These are phyloP conservation scores for Aegithalos caudatus DNA, from an alignment of 2,113 vertebrate species.

Conservation along the genomic window DNA sequence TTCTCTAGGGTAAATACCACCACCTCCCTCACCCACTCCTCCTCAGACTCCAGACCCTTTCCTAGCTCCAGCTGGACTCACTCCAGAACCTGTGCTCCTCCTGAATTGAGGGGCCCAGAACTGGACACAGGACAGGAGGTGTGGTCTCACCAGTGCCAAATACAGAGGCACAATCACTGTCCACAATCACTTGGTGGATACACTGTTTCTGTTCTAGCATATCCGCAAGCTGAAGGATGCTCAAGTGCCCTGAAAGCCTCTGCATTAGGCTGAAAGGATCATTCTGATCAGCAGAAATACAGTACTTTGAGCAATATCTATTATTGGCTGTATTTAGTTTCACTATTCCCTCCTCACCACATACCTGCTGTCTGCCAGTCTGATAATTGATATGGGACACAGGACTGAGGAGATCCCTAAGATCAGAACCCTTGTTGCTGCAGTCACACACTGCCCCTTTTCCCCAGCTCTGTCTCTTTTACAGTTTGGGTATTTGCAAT, in stretches of 20 bases:
- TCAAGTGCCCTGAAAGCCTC: not conserved
- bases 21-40: not conserved
- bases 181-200: not conserved
- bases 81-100: not conserved
- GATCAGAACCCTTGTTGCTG: not conserved
- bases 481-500: not conserved
- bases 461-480: not conserved
- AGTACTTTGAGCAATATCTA: not conserved
- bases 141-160: not conserved
- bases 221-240: not conserved
- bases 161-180: not conserved
- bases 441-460: not conserved
- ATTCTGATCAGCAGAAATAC: not conserved
- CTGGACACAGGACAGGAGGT: not conserved
- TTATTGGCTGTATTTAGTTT: not conserved
- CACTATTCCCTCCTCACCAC: not conserved
- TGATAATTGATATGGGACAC: not conserved
- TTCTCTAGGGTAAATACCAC: not conserved
- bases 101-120: not conserved
- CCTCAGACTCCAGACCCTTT: not conserved
- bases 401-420: not conserved
- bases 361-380: not conserved
- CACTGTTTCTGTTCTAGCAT: rapidly evolving
- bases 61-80: not conserved
- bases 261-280: not conserved